phyloP scores from a whole-genome alignment of 2,888 invertebrate genomes.

The Synergus gifuensis region DNA sequence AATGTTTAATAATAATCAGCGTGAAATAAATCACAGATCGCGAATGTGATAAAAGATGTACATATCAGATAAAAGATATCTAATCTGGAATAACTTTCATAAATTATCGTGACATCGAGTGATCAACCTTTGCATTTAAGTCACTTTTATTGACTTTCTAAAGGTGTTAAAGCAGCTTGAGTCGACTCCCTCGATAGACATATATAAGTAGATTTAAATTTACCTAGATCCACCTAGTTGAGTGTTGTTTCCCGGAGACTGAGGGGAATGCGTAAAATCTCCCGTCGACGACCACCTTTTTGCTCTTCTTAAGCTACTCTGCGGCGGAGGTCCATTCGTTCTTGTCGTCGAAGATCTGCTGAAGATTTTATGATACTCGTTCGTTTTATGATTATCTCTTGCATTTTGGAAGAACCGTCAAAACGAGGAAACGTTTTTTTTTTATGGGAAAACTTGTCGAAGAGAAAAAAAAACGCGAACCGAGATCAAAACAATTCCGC shows the following conservation, averaged over 20 bases:
- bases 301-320: conserved; percentile 80
- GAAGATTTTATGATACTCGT: conserved; percentile 39
- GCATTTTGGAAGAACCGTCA: neutral
- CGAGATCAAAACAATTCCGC: neutral
- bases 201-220: conserved; percentile 58
- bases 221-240: conserved; percentile 78
- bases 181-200: neutral
- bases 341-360: conserved; percentile 82
- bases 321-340: conserved; percentile 79
- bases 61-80: conserved; percentile 11
- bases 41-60: neutral
- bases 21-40: neutral
- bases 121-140: neutral
- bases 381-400: conserved; percentile 31
- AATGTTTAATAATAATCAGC: neutral
- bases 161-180: neutral
- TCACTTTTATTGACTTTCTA: neutral
- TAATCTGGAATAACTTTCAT: conserved; percentile 19
- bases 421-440: neutral
- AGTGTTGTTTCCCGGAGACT: conserved; percentile 70
- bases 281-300: conserved; percentile 92
- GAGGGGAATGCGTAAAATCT: conserved; percentile 84
- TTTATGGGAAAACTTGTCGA: neutral
- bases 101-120: neutral
- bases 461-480: neutral